Base-by-base conservation (phyloP, 2,797 vertebrate genomes). In the Myiotriccus ornatus region DNA sequence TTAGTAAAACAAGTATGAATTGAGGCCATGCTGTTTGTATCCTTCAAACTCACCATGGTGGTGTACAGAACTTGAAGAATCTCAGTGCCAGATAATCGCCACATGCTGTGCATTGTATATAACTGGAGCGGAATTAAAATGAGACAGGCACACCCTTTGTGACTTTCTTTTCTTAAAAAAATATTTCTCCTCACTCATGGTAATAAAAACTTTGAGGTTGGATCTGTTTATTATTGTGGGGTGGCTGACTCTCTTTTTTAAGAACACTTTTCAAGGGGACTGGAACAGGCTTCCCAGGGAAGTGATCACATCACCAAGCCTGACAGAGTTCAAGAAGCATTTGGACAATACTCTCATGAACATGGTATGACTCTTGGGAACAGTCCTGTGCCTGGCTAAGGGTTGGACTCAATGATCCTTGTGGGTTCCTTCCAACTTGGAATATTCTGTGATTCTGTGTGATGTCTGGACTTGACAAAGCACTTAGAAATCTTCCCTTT, bases 1-100 rank as follows among this genome's bases (percentile, higher is more conserved):
- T 95, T 94, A 91, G 77, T 79, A 91, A 94, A 96, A 80, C 90
- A 93, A 96, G 78, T n/a, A 46, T 84, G 91, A 95, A 84, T 84
- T 89, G 80, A 81, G 83, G 76, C 70, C 82, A 27, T 88, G 62
- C 77, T 84, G 62, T 88, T 87, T 90, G 81, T 59, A 92, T 79
- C 63, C 55, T 92, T 83, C 81, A 79, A 68, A 87, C 62, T 89
- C 78, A 52, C 69, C 95, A 43, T 52, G 92, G 47, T 89, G 71
- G 69, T 70, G 41, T 41, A 71, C 43, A 84, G 85, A 76, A 92
- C 80, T 84, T 83, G 83, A 95, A 86, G 89, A 91, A 86, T 68
- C 86, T 87, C 64, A 8, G 57, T 93, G 89, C 77, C 77, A 60
- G 87, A 87, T 43, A 91, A 60, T 74, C 1, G 2, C 95, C 62